Evolutionary conservation across 2,797 vertebrate genomes (phyloP), one percentile per base, ranked within the genome.

Genomic region (Orientallactaga sibirica): DNA sequence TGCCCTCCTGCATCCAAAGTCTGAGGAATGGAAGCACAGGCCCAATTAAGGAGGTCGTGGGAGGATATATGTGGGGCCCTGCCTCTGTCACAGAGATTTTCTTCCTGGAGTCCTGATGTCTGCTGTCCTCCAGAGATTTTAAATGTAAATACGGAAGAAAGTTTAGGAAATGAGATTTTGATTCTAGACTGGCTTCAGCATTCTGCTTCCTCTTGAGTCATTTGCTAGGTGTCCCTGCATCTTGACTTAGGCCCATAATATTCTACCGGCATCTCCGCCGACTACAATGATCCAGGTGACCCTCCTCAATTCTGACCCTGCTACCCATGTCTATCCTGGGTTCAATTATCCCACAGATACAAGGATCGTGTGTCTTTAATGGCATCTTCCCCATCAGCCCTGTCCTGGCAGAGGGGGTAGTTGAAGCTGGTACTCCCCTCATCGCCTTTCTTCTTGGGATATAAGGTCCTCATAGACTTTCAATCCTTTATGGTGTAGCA

Each of bases 1-100:
- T 24, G 9, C 9, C 4, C 19, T 67, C 15, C 11, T 0, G 0
- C 5, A 66, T 18, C 7, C 73, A 20, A 5, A 4, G 73, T 68
- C 27, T 80, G 24, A 15, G 3, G 5, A 58, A 83, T 86, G 1
- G 0, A 5, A 14, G 37, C 14, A 37, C 2, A 24, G 3, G 6
- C 16, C 61, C 66, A 67, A 10, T 8, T 3, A 79, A 89, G 1
- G 52, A 22, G 5, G 33, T 37, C 22, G 12, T 27, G 12, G 14
- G 43, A 67, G 9, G 1, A 37, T 11, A 25, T 37, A 19, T 6
- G 27, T 0, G 29, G 1, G 25, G 12, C 20, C 6, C 58, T 24
- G 16, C 5, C 27, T 20, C 62, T 91, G 1, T 25, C 33, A 0
- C 4, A 52, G 58, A 24, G 29, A 73, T 11, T 92, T 74, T 22